phyloP scores from a whole-genome alignment of 2,113 vertebrate genomes.

The Clarias batrachus region DNA sequence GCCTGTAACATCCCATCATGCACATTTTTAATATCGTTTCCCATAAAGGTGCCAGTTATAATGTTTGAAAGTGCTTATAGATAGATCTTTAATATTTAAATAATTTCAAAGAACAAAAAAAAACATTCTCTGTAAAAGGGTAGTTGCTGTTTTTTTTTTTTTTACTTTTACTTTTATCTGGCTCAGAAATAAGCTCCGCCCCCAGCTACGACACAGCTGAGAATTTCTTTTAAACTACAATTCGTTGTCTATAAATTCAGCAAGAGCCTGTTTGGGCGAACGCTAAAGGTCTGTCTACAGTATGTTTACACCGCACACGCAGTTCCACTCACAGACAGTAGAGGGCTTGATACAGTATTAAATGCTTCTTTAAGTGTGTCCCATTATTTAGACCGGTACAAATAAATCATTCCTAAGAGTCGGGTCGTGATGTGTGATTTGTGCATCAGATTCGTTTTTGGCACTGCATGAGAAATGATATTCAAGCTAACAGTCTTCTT shows the following conservation, averaged over 20 bases:
- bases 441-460: not conserved
- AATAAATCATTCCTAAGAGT: not conserved
- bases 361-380: not conserved
- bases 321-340: not conserved
- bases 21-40: not conserved
- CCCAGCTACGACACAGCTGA: not conserved
- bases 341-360: not conserved
- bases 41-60: not conserved
- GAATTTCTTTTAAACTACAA: not conserved
- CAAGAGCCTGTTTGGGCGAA: not conserved
- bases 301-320: not conserved
- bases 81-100: not conserved
- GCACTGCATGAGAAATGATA: not conserved
- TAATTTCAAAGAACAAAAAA: not conserved
- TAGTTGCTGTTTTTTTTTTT: not conserved
- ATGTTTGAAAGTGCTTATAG: not conserved
- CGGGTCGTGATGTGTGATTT: not conserved
- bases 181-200: not conserved
- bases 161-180: not conserved
- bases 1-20: not conserved
- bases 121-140: not conserved
- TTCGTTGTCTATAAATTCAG: no score
- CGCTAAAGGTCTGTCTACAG: not conserved
- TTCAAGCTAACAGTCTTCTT: not conserved
- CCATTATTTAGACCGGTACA: not conserved